phyloP scores from a whole-genome alignment of 2,888 invertebrate species.

The Netelia inedita region DNA sequence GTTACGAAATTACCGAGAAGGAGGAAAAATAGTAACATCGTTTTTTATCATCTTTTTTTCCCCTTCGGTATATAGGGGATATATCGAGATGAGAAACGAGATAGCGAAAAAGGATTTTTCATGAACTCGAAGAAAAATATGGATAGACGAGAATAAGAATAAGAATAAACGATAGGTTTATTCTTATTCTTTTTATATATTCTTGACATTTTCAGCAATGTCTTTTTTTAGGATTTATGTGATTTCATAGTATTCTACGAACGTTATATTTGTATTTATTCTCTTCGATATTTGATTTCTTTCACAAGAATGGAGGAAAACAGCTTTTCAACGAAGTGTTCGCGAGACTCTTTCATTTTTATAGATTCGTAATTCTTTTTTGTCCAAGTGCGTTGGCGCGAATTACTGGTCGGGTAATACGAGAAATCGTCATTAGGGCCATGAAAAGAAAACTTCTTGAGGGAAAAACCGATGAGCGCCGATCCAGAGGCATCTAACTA shows the following conservation, averaged over 20 bases:
- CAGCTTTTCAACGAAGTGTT: background rate
- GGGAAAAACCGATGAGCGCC: conserved; percentile 46
- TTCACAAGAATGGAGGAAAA: too few species aligned
- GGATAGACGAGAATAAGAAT: background rate
- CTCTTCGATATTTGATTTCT: too few species aligned
- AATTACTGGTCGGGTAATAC: conserved; percentile 23
- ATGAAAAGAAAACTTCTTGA: conserved; percentile 57
- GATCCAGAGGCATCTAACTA: conserved; percentile 2
- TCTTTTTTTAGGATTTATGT: too few species aligned
- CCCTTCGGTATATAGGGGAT: background rate
- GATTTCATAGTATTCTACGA: too few species aligned
- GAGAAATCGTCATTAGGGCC: conserved; percentile 43
- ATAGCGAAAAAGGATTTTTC: background rate
- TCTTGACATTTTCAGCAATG: too few species aligned
- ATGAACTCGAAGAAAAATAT: background rate
- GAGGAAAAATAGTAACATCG: background rate
- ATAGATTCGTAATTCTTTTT: background rate
- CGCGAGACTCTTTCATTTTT: conserved; percentile 8
- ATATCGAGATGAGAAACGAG: background rate
- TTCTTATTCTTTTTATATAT: too few species aligned
- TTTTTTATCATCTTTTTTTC: background rate
- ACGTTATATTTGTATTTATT: too few species aligned
- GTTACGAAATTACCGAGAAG: background rate
- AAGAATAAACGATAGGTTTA: too few species aligned
- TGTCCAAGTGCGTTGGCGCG: background rate